Percentiles rank a stretch among this genome's conserved stretches.
phyloP scores from a whole-genome alignment of 2,888 invertebrate genomes.

The Spodoptera exigua region DNA sequence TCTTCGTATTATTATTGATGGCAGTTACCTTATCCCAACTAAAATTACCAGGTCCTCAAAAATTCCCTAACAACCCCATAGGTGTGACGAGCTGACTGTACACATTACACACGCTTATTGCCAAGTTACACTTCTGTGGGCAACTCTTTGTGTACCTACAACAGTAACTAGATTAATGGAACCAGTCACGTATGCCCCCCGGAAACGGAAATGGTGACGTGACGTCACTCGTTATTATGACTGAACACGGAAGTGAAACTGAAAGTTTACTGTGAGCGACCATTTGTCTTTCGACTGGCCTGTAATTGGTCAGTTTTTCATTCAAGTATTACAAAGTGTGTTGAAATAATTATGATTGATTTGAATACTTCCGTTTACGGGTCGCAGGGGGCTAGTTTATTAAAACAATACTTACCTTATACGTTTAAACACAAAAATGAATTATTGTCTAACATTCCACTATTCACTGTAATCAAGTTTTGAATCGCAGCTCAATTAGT shows the following conservation, averaged over 20 bases:
- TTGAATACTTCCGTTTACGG: neutral
- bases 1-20: too few species aligned
- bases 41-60: too few species aligned
- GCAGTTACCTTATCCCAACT: too few species aligned
- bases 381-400: neutral
- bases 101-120: too few species aligned
- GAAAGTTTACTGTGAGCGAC: constrained; percentile 36
- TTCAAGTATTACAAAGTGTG: neutral
- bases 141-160: neutral
- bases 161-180: constrained; percentile 58
- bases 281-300: constrained; percentile 39
- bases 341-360: constrained; percentile 10
- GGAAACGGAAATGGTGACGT: constrained; percentile 51
- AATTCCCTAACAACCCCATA: too few species aligned
- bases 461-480: too few species aligned
- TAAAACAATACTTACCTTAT: neutral
- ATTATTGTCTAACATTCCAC: too few species aligned
- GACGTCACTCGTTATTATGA: constrained; percentile 56
- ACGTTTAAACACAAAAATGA: too few species aligned
- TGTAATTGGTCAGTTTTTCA: constrained; percentile 31
- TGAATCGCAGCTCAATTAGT: too few species aligned
- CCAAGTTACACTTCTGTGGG: constrained; percentile 12
- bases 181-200: constrained; percentile 55
- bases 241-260: constrained; percentile 53
- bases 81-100: too few species aligned